Percentiles rank a stretch among this genome's conserved stretches.
Conservation (phyloP, 2,888 invertebrate species). For the Mimumesa dahlbomi region DNA sequence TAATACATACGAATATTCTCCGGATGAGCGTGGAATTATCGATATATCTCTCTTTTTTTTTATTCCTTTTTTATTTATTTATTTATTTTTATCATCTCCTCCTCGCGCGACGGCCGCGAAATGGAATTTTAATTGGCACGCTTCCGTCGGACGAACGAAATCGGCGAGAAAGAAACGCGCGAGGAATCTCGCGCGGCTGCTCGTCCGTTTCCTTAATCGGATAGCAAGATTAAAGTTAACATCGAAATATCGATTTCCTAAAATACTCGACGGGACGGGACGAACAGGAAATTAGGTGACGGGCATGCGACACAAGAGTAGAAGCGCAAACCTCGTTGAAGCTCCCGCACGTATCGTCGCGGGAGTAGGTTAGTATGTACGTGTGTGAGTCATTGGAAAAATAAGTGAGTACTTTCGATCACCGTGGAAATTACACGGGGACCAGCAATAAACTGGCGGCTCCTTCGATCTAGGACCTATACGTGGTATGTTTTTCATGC, state of each 20-base stretch:
- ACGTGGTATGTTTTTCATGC: background rate
- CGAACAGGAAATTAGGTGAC: conserved; percentile 28
- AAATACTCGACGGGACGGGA: conserved; percentile 7
- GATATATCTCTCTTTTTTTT: too few species aligned
- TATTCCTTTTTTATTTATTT: too few species aligned
- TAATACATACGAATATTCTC: too few species aligned
- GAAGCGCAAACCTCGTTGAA: conserved; percentile 18
- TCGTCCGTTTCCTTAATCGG: conserved; percentile 6
- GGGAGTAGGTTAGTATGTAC: too few species aligned
- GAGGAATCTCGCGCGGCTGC: background rate
- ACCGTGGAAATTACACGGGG: background rate
- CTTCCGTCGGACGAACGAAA: conserved; percentile 13
- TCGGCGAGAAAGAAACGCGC: background rate
- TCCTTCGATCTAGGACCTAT: conserved; percentile 5
- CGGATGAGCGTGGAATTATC: too few species aligned
- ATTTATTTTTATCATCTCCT: too few species aligned
- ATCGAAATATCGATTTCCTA: conserved; percentile 10
- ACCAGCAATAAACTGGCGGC: conserved; percentile 7
- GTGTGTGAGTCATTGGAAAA: conserved; percentile 12
- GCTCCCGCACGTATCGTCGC: background rate
- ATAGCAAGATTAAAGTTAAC: conserved; percentile 12
- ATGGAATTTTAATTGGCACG: conserved; percentile 15
- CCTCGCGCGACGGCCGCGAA: conserved; percentile 7
- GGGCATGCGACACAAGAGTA: conserved; percentile 11
- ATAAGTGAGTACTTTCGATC: conserved; percentile 17